These are phyloP conservation scores for Conus canariensis DNA, from an alignment of 2,888 invertebrate genomes.

Conservation along the genomic window DNA sequence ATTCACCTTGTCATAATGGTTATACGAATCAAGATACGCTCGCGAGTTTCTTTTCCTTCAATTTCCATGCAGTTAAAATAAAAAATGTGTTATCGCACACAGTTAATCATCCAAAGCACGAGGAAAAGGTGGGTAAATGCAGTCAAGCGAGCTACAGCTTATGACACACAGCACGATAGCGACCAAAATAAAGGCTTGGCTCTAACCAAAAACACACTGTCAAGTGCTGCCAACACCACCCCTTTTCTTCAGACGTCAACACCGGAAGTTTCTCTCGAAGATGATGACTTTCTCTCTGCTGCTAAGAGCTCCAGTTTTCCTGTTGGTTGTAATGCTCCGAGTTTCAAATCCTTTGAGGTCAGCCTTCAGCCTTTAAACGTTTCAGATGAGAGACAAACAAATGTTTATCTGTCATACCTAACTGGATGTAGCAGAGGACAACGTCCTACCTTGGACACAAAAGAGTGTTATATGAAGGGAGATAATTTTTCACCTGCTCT, in stretches of 20 bases:
- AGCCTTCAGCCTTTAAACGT: not conserved
- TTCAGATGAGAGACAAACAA: not conserved
- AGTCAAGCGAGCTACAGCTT: not conserved
- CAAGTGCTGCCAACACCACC: not conserved
- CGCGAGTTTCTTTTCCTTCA: no score
- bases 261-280: slow-evolving; percentile 28
- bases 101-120: not conserved
- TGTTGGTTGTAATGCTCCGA: not conserved
- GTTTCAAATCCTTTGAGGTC: not conserved
- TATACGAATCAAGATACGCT: no score
- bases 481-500: not conserved
- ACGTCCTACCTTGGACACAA: not conserved
- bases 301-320: not conserved
- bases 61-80: no score
- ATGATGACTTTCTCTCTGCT: not conserved
- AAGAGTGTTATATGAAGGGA: slow-evolving; percentile 10
- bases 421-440: slow-evolving; percentile 25
- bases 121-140: not conserved
- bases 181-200: not conserved
- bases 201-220: not conserved
- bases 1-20: no score
- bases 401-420: slow-evolving; percentile 20
- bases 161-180: not conserved
- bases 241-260: slow-evolving; percentile 30
- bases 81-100: no score